phyloP scores from a whole-genome alignment of 1,140 invertebrate species.

The Pseudobourletiella spinata region DNA sequence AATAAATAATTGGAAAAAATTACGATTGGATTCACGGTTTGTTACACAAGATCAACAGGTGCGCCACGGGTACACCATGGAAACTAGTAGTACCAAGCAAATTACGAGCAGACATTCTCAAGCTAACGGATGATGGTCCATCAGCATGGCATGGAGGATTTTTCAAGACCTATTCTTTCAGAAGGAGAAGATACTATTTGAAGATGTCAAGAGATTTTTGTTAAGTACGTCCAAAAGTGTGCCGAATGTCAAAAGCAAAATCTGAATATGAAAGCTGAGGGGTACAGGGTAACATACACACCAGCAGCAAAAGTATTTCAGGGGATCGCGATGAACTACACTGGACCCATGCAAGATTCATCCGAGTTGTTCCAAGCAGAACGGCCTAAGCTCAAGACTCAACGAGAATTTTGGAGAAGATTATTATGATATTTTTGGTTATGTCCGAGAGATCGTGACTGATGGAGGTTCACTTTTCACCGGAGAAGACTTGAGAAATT shows the following conservation, averaged over 20 bases:
- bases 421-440: constrained; percentile 24
- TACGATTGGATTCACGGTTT: constrained; percentile 7
- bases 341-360: constrained; percentile 16
- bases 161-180: not conserved
- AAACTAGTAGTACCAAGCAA: not conserved
- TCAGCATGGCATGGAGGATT: not conserved
- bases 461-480: constrained; percentile 40
- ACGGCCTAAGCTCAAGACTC: not conserved
- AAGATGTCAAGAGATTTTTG: not conserved
- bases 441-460: constrained; percentile 36
- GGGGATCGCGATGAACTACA: not conserved
- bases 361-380: not conserved
- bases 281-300: not conserved
- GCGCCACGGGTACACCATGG: not conserved
- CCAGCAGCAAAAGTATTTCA: not conserved
- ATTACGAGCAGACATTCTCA: not conserved
- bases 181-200: constrained; percentile 13
- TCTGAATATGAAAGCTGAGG: not conserved
- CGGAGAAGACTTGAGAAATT: no score
- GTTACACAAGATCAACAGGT: constrained; percentile 3
- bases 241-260: constrained; percentile 15
- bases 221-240: not conserved
- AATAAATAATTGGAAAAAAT: not conserved
- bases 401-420: not conserved
- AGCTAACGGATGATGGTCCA: constrained; percentile 8